Percentiles rank a stretch among this genome's conserved stretches.
These are phyloP conservation scores for Leptopilina boulardi DNA, from an alignment of 1,140 invertebrate species.

Conservation along the genomic window DNA sequence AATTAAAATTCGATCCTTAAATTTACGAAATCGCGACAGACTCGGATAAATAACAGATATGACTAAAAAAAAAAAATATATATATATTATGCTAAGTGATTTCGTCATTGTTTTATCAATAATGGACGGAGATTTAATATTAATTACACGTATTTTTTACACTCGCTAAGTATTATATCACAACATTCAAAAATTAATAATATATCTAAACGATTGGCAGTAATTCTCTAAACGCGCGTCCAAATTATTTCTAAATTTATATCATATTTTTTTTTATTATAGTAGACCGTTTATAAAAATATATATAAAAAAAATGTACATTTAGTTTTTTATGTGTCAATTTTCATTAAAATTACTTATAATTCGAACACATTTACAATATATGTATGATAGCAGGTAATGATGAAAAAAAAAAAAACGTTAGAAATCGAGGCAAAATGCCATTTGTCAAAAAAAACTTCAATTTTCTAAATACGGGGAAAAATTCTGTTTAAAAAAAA, in stretches of 20 bases:
- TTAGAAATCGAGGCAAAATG: conserved; percentile 6
- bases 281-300: background rate
- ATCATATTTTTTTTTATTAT: background rate
- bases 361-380: background rate
- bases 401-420: background rate
- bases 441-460: background rate
- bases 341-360: background rate
- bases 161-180: conserved; percentile 25
- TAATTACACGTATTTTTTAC: conserved; percentile 1
- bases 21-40: background rate
- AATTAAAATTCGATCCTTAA: background rate
- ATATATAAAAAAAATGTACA: background rate
- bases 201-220: conserved; percentile 14
- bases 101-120: background rate
- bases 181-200: background rate
- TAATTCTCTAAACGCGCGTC: conserved; percentile 1
- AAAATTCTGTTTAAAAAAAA: background rate
- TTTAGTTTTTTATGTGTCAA: background rate
- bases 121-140: conserved; percentile 7
- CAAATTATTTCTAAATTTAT: conserved; percentile 5
- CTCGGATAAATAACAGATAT: background rate
- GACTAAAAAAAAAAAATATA: background rate
- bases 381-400: background rate
- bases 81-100: background rate
- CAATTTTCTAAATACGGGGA: background rate